Percentiles rank a stretch among this genome's conserved stretches.
Evolutionary conservation across 1,140 invertebrate species (phyloP).

Genomic region (Drosophila baimaii): DNA sequence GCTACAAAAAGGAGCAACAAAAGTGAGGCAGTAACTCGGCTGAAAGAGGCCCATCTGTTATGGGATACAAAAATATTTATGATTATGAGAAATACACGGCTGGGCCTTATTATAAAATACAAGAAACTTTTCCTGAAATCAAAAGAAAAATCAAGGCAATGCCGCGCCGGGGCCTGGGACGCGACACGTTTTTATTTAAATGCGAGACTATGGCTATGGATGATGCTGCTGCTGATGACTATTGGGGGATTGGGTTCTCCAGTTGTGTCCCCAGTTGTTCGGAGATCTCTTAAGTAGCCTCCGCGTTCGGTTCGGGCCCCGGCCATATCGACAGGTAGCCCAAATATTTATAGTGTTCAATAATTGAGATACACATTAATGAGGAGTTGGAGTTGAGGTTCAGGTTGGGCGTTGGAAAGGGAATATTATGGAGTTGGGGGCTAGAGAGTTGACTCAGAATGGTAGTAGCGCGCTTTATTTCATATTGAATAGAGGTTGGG

Average conservation of each 20-base stretch:
- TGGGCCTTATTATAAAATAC: slow-evolving; percentile 79
- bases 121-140: slow-evolving; percentile 79
- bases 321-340: slow-evolving; percentile 79
- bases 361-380: slow-evolving; percentile 83
- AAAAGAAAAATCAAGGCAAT: slow-evolving; percentile 72
- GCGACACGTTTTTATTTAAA: slow-evolving; percentile 69
- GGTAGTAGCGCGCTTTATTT: slow-evolving; percentile 77
- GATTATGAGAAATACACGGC: slow-evolving; percentile 79
- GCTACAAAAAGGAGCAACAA: slow-evolving; percentile 21
- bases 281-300: slow-evolving; percentile 67
- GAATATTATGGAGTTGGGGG: slow-evolving; percentile 19
- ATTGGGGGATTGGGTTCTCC: slow-evolving; percentile 13
- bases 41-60: slow-evolving; percentile 39
- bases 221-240: slow-evolving; percentile 34
- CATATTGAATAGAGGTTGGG: slow-evolving; percentile 63
- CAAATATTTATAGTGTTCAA: slow-evolving; percentile 83
- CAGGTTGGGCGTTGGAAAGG: slow-evolving; percentile 3
- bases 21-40: slow-evolving; percentile 27
- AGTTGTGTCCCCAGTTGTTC: slow-evolving; percentile 42
- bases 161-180: slow-evolving; percentile 48
- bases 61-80: slow-evolving; percentile 77
- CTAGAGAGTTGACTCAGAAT: slow-evolving; percentile 58
- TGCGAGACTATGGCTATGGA: slow-evolving; percentile 25
- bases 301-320: slow-evolving; percentile 27
- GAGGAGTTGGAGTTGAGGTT: slow-evolving; percentile 42